These are phyloP conservation scores for Lerista edwardsae DNA, from an alignment of 2,797 vertebrate species.

Conservation along the genomic window DNA sequence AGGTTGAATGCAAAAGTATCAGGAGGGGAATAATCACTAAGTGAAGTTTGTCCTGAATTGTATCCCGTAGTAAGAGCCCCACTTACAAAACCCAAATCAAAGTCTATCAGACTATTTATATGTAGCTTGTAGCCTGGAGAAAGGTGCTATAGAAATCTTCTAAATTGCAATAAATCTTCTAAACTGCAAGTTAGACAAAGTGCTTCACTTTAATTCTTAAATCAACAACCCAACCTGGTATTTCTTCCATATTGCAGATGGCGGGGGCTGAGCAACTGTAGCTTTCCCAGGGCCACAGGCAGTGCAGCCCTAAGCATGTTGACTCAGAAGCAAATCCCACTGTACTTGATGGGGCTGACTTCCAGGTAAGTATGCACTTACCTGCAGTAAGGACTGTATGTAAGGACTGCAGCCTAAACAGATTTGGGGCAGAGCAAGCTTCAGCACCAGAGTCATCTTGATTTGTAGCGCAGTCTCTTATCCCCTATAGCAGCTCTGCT, in stretches of 20 bases:
- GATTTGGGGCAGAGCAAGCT: not conserved
- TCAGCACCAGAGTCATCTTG: not conserved
- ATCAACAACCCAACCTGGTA: not conserved
- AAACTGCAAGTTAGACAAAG: not conserved
- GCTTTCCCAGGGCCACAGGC: not conserved
- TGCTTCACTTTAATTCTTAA: not conserved
- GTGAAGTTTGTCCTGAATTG: accelerated
- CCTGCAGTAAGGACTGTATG: no score
- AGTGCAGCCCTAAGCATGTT: no score
- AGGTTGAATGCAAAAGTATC: accelerated
- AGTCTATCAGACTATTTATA: not conserved
- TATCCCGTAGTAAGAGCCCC: not conserved
- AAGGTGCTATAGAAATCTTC: no score
- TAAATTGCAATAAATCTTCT: no score
- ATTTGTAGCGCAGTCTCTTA: not conserved
- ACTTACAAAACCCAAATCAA: not conserved
- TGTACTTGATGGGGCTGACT: not conserved
- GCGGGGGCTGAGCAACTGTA: not conserved
- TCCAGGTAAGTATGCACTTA: not conserved
- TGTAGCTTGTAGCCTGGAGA: no score
- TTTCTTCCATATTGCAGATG: not conserved
- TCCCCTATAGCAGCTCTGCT: not conserved
- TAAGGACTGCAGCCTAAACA: not conserved
- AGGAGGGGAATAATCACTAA: no score
- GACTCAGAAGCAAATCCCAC: no score